Conservation (phyloP, 2,113 vertebrate species). For the Oncorhynchus keta region DNA sequence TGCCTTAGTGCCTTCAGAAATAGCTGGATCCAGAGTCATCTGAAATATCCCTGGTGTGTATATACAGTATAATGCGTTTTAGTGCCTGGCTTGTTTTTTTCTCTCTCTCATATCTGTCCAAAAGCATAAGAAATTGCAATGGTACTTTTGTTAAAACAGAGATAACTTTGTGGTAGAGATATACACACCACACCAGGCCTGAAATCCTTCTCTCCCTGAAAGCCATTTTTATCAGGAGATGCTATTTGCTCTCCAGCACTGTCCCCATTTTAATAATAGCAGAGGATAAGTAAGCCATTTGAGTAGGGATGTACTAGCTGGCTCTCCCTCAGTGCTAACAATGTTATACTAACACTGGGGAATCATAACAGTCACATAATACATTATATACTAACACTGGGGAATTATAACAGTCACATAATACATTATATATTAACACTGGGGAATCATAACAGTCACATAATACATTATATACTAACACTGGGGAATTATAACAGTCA, state of each 20-base stretch:
- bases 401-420: too few relatives aligned
- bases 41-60: conserved; percentile 12
- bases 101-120: background rate
- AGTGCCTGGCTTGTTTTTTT: background rate
- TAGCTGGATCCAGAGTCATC: conserved; percentile 22
- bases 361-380: too few relatives aligned
- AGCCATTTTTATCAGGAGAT: background rate
- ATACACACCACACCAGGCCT: background rate
- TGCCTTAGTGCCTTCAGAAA: conserved; percentile 46
- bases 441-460: too few relatives aligned
- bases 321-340: background rate
- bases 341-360: too few relatives aligned
- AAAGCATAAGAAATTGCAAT: conserved; percentile 7
- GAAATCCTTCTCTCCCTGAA: background rate
- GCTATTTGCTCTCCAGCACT: conserved; percentile 13
- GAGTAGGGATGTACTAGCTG: background rate
- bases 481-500: too few relatives aligned
- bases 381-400: too few relatives aligned
- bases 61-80: conserved; percentile 7
- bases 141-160: conserved; percentile 8
- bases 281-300: conserved; percentile 16
- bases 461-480: too few relatives aligned
- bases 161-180: conserved; percentile 3
- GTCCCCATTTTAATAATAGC: conserved; percentile 17
- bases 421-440: too few relatives aligned